phyloP scores from a whole-genome alignment of 2,888 invertebrate species.

The Scrobipalpa costella region DNA sequence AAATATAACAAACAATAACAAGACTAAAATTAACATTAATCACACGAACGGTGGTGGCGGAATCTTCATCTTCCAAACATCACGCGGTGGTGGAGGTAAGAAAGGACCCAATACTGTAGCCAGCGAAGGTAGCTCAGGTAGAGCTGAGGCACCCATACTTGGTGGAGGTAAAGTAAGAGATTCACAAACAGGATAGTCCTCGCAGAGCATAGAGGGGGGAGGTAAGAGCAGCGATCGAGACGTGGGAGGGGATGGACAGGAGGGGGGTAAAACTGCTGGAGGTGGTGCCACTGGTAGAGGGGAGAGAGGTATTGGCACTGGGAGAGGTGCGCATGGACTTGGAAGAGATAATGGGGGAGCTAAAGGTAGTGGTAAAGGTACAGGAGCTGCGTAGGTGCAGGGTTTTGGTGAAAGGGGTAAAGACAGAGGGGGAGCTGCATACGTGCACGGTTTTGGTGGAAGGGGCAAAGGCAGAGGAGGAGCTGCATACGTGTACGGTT shows the following conservation, averaged over 20 bases:
- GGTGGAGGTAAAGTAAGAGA: not conserved
- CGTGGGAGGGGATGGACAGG: not conserved
- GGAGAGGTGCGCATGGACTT: not conserved
- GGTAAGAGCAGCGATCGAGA: not conserved
- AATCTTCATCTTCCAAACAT: conserved; percentile 1
- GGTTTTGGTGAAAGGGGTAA: not conserved
- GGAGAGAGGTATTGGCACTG: not conserved
- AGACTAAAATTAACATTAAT: not conserved
- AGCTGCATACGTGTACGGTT: not conserved
- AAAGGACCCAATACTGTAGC: not conserved
- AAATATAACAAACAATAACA: not conserved
- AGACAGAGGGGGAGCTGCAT: not conserved
- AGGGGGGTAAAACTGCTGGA: not conserved
- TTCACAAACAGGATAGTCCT: not conserved
- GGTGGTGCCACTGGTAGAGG: not conserved
- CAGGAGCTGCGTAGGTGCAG: not conserved
- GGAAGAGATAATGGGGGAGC: not conserved
- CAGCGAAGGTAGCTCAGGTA: not conserved
- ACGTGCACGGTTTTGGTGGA: not conserved
- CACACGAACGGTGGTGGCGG: conserved; percentile 15
- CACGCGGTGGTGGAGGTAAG: not conserved
- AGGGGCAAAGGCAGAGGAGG: not conserved
- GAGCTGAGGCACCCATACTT: not conserved
- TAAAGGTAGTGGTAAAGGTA: conserved; percentile 10
- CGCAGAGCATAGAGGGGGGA: not conserved